Evolutionary conservation across 2,113 vertebrate species (phyloP), one percentile per base, ranked within the genome.

Genomic region (Bubo bubo): DNA sequence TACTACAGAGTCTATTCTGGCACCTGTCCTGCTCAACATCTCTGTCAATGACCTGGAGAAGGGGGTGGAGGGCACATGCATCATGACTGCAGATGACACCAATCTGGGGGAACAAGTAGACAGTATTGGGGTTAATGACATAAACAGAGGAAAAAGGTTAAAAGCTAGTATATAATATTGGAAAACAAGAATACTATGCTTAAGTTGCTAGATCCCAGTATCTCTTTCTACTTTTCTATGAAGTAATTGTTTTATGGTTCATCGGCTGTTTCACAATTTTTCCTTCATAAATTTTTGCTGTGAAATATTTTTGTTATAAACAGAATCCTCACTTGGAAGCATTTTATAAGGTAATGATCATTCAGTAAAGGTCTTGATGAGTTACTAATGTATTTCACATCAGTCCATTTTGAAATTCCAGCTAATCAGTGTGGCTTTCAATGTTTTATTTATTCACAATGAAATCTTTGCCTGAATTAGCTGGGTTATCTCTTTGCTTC

Each of bases 391-490:
- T 95, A 85, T 97, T 97, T 97, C 62, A 88, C 26, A 83, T 86
- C 37, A 94, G 68, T 79, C 71, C 22, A 71, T 79, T 76, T 84
- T 93, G 70, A 76, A 94, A 95, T 92, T 96, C 49, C 39, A 89
- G 67, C 39, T 93, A 74, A 95, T 63, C 50, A 47, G 18, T 68
- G 79, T 90, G 86, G 63, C 53, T 95, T 91, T 96, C 67, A 96
- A 21, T 56, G 86, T 93, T 95, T 96, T 96, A 95, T 97, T 97
- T 97, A 95, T 96, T 95, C 74, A 90, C 32, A 95, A 83, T 87
- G 73, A 98, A 96, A 89, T 86, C 27, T 77, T 97, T 92, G 83
- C 71, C 95, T 94, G 84, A 97, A 97, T 98, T 96, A 93, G 27
- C 37, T 85, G 87, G 52, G 72, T 96, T 97, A 91, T 96, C 59